Conservation (phyloP, 2,888 invertebrate species). For the Therioaphis trifolii region DNA sequence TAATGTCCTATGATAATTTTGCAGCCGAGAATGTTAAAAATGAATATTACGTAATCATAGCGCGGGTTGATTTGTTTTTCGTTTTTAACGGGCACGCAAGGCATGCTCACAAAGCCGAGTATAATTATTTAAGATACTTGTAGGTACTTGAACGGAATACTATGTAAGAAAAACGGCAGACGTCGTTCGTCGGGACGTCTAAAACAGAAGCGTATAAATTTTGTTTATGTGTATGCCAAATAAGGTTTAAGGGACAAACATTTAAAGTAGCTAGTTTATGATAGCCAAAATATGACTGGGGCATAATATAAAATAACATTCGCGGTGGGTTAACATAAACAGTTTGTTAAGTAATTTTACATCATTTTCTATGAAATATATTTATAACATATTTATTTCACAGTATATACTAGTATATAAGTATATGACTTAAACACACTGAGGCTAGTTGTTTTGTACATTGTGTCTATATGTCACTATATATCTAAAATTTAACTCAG, state of each 20-base stretch:
- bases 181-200: background rate
- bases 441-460: background rate
- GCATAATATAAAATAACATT: constrained; percentile 27
- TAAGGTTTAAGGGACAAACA: background rate
- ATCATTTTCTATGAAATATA: constrained; percentile 3
- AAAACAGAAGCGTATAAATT: background rate
- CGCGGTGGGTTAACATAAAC: constrained; percentile 27
- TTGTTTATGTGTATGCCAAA: background rate
- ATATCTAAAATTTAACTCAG: background rate
- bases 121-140: background rate
- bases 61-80: background rate
- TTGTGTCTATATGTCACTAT: background rate
- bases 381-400: too few species aligned
- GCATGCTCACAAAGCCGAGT: background rate
- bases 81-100: background rate
- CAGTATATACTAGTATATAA: too few species aligned
- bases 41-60: background rate
- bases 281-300: background rate
- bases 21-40: constrained; percentile 8
- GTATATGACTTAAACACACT: background rate
- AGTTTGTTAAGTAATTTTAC: constrained; percentile 19
- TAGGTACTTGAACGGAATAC: constrained; percentile 23
- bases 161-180: background rate
- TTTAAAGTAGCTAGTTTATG: background rate
- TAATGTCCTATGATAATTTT: background rate